These are phyloP conservation scores for Hypomecis atomaria DNA, from an alignment of 2,888 invertebrate species.

Conservation along the genomic window DNA sequence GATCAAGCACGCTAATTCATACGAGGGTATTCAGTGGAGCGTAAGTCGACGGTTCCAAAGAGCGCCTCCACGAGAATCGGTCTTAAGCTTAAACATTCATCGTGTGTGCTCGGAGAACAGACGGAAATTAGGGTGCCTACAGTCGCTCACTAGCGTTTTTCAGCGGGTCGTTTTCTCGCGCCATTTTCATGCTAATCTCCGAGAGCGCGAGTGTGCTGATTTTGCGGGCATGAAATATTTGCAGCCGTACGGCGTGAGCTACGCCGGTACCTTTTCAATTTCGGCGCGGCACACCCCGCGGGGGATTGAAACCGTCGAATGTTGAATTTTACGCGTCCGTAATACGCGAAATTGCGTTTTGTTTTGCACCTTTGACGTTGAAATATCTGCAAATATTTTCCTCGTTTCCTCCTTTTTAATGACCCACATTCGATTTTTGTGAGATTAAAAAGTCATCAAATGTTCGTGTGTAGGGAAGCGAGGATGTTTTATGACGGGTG, in stretches of 20 bases:
- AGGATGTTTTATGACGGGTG: constrained; percentile 61
- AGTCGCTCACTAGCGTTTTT: constrained; percentile 46
- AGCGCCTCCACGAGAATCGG: constrained; percentile 52
- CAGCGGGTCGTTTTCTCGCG: constrained; percentile 63
- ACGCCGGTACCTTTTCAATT: constrained; percentile 72
- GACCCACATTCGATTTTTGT: constrained; percentile 48
- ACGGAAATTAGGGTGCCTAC: constrained; percentile 57
- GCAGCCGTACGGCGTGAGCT: constrained; percentile 56
- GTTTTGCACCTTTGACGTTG: constrained; percentile 49
- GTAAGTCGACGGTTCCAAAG: constrained; percentile 26
- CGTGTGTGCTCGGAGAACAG: constrained; percentile 55
- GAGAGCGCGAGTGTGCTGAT: constrained; percentile 67
- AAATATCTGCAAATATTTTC: constrained; percentile 46
- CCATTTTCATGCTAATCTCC: constrained; percentile 78
- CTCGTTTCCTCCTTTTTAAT: constrained; percentile 40
- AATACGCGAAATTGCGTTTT: constrained; percentile 56
- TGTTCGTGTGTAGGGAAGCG: constrained; percentile 61
- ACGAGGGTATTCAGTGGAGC: constrained; percentile 32
- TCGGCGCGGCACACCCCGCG: constrained; percentile 54
- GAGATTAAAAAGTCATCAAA: constrained; percentile 56
- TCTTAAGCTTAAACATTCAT: constrained; percentile 61
- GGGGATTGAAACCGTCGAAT: constrained; percentile 63
- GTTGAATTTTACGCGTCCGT: constrained; percentile 66
- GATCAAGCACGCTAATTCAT: constrained; percentile 39
- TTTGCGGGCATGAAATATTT: constrained; percentile 74